Percentiles rank a stretch among this genome's conserved stretches.
Conservation (phyloP, 2,113 vertebrate genomes). For the Rousettus leschenaultii region DNA sequence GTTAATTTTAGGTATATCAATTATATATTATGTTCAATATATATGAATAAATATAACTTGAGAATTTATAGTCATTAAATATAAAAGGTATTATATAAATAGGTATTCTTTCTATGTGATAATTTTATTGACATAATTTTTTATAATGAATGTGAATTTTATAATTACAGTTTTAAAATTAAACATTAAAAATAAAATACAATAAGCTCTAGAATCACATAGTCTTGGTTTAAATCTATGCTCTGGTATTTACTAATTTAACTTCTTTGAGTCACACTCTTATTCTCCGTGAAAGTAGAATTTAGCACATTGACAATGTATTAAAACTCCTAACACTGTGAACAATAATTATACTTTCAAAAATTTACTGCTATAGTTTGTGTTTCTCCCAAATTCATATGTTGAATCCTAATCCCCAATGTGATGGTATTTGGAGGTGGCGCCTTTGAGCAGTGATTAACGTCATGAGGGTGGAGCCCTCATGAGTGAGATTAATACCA, state of each 20-base stretch:
- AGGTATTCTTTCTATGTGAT: background rate
- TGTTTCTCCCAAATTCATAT: background rate
- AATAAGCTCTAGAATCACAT: background rate
- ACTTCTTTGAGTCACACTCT: background rate
- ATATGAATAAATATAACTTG: background rate
- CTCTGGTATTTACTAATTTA: background rate
- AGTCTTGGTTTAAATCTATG: background rate
- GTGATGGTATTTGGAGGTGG: background rate
- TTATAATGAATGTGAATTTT: background rate
- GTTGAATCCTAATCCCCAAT: background rate
- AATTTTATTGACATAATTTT: background rate
- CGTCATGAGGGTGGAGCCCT: background rate
- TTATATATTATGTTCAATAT: background rate
- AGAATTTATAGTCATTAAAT: background rate
- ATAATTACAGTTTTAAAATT: slow-evolving; percentile 20
- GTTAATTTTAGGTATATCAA: background rate
- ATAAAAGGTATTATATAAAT: background rate
- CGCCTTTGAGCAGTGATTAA: background rate
- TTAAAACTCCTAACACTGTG: background rate
- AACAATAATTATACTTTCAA: background rate
- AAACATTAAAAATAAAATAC: background rate
- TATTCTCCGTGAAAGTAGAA: background rate
- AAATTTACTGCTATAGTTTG: background rate
- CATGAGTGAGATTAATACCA: background rate
- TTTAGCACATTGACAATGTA: background rate